Base-by-base conservation (phyloP, 2,888 invertebrate species). In the Keiferia lycopersicella region DNA sequence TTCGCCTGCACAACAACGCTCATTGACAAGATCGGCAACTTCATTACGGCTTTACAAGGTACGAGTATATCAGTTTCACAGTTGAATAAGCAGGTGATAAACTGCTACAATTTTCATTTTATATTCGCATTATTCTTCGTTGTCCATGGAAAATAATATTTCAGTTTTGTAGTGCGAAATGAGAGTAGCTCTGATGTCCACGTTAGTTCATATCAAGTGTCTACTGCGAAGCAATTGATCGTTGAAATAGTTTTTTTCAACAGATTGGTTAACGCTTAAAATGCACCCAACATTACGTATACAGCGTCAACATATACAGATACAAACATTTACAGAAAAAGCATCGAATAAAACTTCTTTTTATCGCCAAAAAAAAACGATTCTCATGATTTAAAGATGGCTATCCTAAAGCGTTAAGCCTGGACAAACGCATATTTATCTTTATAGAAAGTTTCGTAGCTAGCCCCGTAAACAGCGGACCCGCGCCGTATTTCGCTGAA, bases 401-500 rank as follows among this genome's bases (percentile, higher is more conserved):
- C 7, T 8, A 45, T 16, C 16, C 7, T 45, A 4, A n/a, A 6
- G n/a, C 16, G 45, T 41, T 14, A 41, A 14, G 41, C 41, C 41
- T 16, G 16, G 16, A 45, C 45, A 45, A 45, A 45, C n/a, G 16
- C 45, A n/a, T 45, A 45, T 51, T 61, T 51, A 50, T 61, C 38
- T 61, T 41, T 30, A 34, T 10, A 20, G 26, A 56, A 68, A 67
- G 64, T 63, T 53, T 8, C 66, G 62, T 60, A 50, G 65, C 67
- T 63, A 76, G 79, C 74, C 75, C 75, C 80, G 83, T 87, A 85
- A 86, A 87, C 80, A 81, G 34, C 16, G 45, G 76, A 76, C 68
- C 71, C 69, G 70, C 74, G 70, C 78, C 83, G 83, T 88, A 88
- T 86, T 82, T 89, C 77, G 85, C 73, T 70, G 77, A 81, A 84